Evolutionary conservation across 1,140 invertebrate species (phyloP).

Genomic region (Yoshiicerus persimilis): DNA sequence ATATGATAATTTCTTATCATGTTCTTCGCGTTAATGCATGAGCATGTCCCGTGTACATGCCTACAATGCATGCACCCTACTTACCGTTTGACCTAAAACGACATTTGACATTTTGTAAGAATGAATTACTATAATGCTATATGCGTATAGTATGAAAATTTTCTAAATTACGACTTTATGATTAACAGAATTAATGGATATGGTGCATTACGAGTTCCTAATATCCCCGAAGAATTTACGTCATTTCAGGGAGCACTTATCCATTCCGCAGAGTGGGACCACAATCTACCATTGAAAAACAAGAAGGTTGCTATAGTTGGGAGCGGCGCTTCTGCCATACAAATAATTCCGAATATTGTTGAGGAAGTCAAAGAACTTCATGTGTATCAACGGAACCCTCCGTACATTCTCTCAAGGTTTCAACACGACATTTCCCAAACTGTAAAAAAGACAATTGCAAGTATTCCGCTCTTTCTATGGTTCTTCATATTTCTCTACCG

Average conservation of each 20-base stretch:
- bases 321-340: slow-evolving; percentile 38
- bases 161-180: not conserved
- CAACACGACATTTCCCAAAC: not conserved
- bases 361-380: slow-evolving; percentile 33
- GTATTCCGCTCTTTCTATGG: not conserved
- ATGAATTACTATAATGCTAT: not conserved
- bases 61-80: too few species aligned
- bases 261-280: slow-evolving; percentile 37
- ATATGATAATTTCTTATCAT: too few species aligned
- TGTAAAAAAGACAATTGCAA: not conserved
- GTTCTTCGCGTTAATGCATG: too few species aligned
- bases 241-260: slow-evolving; percentile 17
- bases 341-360: slow-evolving; percentile 41
- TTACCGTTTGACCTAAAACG: not conserved
- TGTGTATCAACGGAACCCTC: slow-evolving; percentile 33
- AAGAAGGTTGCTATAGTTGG: slow-evolving; percentile 39
- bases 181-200: slow-evolving; percentile 26
- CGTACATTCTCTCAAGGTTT: not conserved
- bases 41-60: too few species aligned
- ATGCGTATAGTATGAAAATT: not conserved
- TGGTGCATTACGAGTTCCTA: slow-evolving; percentile 32
- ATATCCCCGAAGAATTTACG: slow-evolving; percentile 31
- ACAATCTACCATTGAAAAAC: slow-evolving; percentile 20
- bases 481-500: not conserved
- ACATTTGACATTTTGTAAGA: not conserved